A percentile compares a stretch with the other conserved stretches of the same genome.
phyloP scores from a whole-genome alignment of 2,888 invertebrate genomes.

The Drosophila prolongata region DNA sequence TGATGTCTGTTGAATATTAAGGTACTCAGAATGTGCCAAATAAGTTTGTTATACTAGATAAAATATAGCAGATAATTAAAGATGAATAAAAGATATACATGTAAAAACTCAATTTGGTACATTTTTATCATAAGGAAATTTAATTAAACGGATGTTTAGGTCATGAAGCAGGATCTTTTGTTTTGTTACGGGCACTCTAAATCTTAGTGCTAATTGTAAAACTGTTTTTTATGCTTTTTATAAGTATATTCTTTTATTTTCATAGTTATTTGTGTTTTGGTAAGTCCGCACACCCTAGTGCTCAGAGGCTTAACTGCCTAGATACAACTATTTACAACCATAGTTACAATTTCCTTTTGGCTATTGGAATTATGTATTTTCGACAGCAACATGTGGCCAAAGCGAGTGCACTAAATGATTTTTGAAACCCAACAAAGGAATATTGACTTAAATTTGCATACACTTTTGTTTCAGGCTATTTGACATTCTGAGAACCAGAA shows the following conservation, averaged over 20 bases:
- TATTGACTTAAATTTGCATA: constrained; percentile 25
- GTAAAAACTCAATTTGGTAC: no score
- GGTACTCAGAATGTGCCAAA: no score
- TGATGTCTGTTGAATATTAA: neutral
- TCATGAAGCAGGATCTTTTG: no score
- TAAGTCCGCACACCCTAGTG: neutral
- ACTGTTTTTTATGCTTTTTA: no score
- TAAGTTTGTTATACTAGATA: no score
- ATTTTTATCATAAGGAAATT: neutral
- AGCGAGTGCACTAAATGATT: constrained; percentile 37
- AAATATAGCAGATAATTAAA: no score
- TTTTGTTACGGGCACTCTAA: no score
- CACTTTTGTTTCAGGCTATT: constrained; percentile 20
- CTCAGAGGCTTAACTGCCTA: neutral
- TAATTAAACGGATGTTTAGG: no score
- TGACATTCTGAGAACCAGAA: neutral
- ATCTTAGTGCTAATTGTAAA: no score
- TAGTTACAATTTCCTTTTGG: neutral
- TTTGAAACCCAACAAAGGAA: constrained; percentile 1
- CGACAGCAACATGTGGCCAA: constrained; percentile 43
- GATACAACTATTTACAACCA: neutral
- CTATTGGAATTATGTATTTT: constrained; percentile 3
- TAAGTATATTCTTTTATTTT: no score
- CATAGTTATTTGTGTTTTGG: neutral
- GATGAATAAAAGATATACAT: no score